Conservation (phyloP, 2,888 invertebrate genomes). For the Micoletzkya japonica region DNA sequence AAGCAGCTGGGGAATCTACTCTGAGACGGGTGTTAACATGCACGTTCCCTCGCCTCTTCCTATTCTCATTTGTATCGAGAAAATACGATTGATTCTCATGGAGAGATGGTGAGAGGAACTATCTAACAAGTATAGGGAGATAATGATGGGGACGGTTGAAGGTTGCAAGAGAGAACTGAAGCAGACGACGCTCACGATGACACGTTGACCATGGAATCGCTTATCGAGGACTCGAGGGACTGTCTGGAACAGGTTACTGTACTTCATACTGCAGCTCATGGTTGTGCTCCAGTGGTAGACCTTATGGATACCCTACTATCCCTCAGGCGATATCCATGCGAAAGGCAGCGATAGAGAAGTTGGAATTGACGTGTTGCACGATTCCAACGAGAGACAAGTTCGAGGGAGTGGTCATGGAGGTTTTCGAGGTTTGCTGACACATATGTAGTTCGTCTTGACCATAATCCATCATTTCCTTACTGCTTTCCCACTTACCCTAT, state of each 20-base stretch:
- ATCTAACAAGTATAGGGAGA: too few relatives aligned
- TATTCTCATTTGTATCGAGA: constrained; percentile 1
- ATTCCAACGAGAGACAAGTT: constrained; percentile 70
- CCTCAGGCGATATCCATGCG: neutral
- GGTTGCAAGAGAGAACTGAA: constrained; percentile 14
- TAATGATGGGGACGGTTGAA: too few relatives aligned
- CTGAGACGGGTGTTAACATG: neutral
- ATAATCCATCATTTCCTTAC: too few relatives aligned
- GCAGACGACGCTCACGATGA: constrained; percentile 71
- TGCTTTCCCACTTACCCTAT: too few relatives aligned
- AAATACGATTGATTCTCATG: neutral
- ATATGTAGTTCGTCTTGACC: neutral
- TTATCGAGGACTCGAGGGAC: constrained; percentile 87
- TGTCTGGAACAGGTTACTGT: constrained; percentile 82
- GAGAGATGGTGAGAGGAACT: constrained; percentile 7
- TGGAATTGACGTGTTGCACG: neutral
- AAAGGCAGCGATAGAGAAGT: constrained; percentile 1
- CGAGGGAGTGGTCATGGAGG: constrained; percentile 77
- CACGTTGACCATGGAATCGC: constrained; percentile 63
- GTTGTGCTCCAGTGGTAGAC: too few relatives aligned
- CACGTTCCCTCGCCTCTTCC: constrained; percentile 9
- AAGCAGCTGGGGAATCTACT: neutral
- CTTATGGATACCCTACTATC: too few relatives aligned
- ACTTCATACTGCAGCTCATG: too few relatives aligned
- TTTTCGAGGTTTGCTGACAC: constrained; percentile 72